Evolutionary conservation across 2,888 invertebrate genomes (phyloP).

Genomic region (Magallana nippona): DNA sequence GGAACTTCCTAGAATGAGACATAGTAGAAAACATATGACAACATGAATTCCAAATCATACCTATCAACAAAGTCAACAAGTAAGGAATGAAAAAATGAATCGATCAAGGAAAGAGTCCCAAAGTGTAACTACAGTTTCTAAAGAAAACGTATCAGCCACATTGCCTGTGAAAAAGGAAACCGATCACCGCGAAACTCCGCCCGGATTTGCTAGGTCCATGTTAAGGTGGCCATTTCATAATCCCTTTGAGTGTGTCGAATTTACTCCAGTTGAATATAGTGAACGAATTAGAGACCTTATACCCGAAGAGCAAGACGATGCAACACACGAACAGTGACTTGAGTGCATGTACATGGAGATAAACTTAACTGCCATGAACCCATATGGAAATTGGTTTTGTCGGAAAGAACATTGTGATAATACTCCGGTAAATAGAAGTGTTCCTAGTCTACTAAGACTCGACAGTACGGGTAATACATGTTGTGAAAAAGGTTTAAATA

Average conservation of each 20-base stretch:
- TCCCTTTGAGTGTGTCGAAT: slow-evolving; percentile 23
- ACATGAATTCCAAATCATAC: not conserved
- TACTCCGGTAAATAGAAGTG: not conserved
- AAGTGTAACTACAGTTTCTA: not conserved
- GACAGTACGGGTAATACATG: slow-evolving; percentile 62
- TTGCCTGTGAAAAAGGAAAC: not conserved
- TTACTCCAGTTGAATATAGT: not conserved
- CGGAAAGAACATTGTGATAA: not conserved
- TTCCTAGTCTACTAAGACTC: slow-evolving; percentile 55
- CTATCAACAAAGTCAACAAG: slow-evolving; percentile 13
- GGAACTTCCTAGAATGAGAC: slow-evolving; percentile 27
- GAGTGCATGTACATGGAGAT: not conserved
- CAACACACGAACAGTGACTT: not conserved
- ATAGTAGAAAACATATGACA: slow-evolving; percentile 21
- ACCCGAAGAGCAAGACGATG: slow-evolving; percentile 7
- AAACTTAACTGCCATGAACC: slow-evolving; percentile 25
- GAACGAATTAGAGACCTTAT: not conserved
- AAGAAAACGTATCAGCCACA: not conserved
- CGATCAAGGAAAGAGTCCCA: not conserved
- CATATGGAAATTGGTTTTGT: slow-evolving; percentile 43
- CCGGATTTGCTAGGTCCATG: slow-evolving; percentile 26
- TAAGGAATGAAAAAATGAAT: slow-evolving; percentile 29
- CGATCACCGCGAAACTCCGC: not conserved
- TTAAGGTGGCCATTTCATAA: slow-evolving; percentile 43
- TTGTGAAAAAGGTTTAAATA: not conserved